phyloP scores from a whole-genome alignment of 2,888 invertebrate species.

The Xanthorhoe spadicearia region DNA sequence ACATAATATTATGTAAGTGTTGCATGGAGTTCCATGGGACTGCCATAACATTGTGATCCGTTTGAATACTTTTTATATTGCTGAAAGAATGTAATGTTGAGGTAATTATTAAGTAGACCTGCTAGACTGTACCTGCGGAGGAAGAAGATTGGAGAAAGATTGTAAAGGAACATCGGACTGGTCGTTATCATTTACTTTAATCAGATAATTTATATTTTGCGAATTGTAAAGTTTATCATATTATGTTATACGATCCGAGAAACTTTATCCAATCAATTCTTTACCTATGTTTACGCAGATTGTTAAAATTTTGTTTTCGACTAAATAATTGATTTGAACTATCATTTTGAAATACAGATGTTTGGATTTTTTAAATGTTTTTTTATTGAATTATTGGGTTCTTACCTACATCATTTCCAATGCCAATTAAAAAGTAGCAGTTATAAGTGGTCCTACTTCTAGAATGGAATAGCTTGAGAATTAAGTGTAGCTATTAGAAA shows the following conservation, averaged over 20 bases:
- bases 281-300: slow-evolving; percentile 71
- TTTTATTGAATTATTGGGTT: slow-evolving; percentile 38
- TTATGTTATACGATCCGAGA: slow-evolving; percentile 51
- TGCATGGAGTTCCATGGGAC: slow-evolving; percentile 81
- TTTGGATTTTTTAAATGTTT: slow-evolving; percentile 74
- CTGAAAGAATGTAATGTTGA: slow-evolving; percentile 76
- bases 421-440: no score
- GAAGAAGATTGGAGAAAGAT: slow-evolving; percentile 77
- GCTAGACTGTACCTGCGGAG: slow-evolving; percentile 80
- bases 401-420: no score
- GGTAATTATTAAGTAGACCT: slow-evolving; percentile 81
- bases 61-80: slow-evolving; percentile 84
- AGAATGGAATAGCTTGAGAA: no score
- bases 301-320: slow-evolving; percentile 82
- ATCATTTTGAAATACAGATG: slow-evolving; percentile 81
- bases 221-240: slow-evolving; percentile 55
- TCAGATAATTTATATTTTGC: slow-evolving; percentile 57
- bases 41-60: slow-evolving; percentile 84
- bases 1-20: slow-evolving; percentile 59
- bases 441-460: no score
- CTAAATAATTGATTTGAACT: slow-evolving; percentile 80
- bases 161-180: slow-evolving; percentile 52
- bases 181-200: slow-evolving; percentile 60
- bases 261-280: slow-evolving; percentile 80
- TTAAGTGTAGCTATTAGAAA: no score